Percentiles rank a stretch among this genome's conserved stretches.
These are phyloP conservation scores for Acromyrmex charruanus DNA, from an alignment of 1,140 invertebrate genomes.

Conservation along the genomic window DNA sequence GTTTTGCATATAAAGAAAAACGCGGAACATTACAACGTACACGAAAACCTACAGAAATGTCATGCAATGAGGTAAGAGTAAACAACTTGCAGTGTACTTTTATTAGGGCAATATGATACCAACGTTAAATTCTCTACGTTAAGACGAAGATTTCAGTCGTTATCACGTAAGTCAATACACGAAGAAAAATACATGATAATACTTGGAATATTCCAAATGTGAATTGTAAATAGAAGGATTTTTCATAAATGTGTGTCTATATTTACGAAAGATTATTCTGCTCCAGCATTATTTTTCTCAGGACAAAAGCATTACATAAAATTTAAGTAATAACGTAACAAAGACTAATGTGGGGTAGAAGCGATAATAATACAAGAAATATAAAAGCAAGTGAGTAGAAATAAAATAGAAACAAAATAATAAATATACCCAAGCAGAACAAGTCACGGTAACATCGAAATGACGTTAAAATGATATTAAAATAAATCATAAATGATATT, in stretches of 20 bases:
- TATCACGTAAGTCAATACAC: neutral
- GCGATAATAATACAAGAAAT: slow-evolving; percentile 1
- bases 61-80: slow-evolving; percentile 10
- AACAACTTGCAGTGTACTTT: neutral
- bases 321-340: neutral
- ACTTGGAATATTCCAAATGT: neutral
- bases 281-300: neutral
- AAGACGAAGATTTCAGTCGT: neutral
- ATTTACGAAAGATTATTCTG: neutral
- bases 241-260: slow-evolving; percentile 4
- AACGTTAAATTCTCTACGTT: neutral
- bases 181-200: neutral
- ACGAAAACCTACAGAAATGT: slow-evolving; percentile 24
- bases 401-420: neutral
- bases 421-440: neutral
- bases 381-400: neutral
- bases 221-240: neutral
- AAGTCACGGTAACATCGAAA: too few species aligned
- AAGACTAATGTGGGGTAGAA: neutral
- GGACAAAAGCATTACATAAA: neutral
- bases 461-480: too few species aligned
- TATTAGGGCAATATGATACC: neutral
- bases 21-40: neutral
- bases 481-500: too few species aligned
- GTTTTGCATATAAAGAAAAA: slow-evolving; percentile 33